Evolutionary conservation across 2,113 vertebrate genomes (phyloP).

Genomic region (Bolborhynchus lineola): DNA sequence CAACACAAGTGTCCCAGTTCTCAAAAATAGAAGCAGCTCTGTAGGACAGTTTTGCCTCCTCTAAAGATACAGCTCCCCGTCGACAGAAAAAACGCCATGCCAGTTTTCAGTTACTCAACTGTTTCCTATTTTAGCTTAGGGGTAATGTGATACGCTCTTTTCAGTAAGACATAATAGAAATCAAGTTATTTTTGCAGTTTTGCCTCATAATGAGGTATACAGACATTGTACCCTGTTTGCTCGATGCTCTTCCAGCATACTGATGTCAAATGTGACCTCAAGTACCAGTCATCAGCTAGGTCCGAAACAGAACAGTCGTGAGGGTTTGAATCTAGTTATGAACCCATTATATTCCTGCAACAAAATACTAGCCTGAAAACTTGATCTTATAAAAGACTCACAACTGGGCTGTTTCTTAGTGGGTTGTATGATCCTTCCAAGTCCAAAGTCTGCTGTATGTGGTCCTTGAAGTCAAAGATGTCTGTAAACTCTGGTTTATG

Average conservation of each 20-base stretch:
- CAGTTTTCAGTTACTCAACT: constrained; percentile 27
- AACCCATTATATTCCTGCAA: not conserved
- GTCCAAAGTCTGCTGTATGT: not conserved
- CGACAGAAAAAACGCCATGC: not conserved
- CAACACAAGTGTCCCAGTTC: constrained; percentile 24
- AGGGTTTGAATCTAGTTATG: not conserved
- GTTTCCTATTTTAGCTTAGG: constrained; percentile 33
- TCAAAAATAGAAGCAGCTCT: constrained; percentile 37
- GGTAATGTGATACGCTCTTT: not conserved
- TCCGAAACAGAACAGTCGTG: not conserved
- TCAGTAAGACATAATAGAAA: constrained; percentile 1
- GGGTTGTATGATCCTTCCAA: not conserved
- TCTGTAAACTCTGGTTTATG: not conserved
- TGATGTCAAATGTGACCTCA: constrained; percentile 53
- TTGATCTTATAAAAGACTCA: not conserved
- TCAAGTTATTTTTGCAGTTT: constrained; percentile 4
- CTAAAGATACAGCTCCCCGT: not conserved
- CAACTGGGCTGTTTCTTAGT: not conserved
- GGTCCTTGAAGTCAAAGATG: not conserved
- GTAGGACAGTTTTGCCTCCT: constrained; percentile 3
- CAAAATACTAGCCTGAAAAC: not conserved
- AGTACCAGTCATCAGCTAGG: not conserved
- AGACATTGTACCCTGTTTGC: not conserved
- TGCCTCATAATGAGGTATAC: not conserved
- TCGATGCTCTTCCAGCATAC: not conserved